Percentiles rank a stretch among this genome's conserved stretches.
These are phyloP conservation scores for Dasyurus viverrinus DNA, from an alignment of 2,113 vertebrate species.

Conservation along the genomic window DNA sequence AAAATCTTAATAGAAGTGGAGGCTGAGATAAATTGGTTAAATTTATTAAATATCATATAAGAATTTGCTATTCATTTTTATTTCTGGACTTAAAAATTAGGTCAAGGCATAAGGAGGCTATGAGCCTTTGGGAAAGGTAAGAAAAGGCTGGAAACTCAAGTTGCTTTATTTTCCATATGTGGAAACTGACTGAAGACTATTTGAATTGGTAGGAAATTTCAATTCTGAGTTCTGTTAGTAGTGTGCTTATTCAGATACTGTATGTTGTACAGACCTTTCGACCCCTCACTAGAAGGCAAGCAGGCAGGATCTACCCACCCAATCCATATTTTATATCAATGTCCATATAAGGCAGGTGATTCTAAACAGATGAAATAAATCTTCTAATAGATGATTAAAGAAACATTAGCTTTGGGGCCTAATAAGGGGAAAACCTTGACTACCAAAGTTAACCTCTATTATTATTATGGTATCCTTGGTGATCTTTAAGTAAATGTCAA, in stretches of 20 bases:
- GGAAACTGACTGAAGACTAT: background rate
- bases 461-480: background rate
- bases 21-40: background rate
- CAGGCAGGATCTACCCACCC: background rate
- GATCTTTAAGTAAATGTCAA: background rate
- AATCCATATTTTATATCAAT: background rate
- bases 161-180: background rate
- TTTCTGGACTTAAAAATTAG: background rate
- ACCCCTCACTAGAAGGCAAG: background rate
- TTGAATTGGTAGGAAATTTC: background rate
- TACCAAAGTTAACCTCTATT: background rate
- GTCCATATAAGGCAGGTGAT: background rate
- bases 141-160: background rate
- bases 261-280: background rate
- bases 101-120: background rate
- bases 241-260: background rate
- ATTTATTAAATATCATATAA: background rate
- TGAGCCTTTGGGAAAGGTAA: background rate
- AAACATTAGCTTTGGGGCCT: slow-evolving; percentile 14
- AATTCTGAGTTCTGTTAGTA: background rate
- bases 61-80: background rate
- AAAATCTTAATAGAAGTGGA: background rate
- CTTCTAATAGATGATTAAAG: background rate
- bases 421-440: background rate
- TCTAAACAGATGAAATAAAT: background rate